phyloP scores from a whole-genome alignment of 2,113 vertebrate genomes.

The Tychaedon coryphoeus region DNA sequence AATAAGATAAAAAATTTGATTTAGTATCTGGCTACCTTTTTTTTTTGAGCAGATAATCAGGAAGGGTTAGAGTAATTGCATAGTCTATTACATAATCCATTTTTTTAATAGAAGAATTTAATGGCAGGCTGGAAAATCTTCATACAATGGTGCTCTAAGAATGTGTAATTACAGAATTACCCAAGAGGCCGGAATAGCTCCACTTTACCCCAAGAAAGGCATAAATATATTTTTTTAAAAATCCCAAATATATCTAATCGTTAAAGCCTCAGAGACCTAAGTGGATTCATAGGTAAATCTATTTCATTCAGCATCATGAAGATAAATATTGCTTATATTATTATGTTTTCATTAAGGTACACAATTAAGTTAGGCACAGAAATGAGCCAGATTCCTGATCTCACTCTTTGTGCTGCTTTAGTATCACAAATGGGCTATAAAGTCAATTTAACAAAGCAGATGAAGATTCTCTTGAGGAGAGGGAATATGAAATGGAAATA shows the following conservation, averaged over 20 bases:
- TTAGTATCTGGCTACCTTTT: not conserved
- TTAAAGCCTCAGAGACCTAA: not conserved
- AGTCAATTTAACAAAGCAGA: constrained; percentile 43
- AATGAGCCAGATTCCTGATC: constrained; percentile 1
- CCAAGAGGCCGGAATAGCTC: not conserved
- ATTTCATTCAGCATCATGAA: not conserved
- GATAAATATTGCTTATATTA: constrained; percentile 8
- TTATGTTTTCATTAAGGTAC: not conserved
- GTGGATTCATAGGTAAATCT: not conserved
- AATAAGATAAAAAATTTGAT: not conserved
- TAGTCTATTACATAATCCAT: not conserved
- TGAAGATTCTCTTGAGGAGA: constrained; percentile 31
- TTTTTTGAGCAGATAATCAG: not conserved
- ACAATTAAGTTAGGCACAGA: not conserved
- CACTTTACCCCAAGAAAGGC: not conserved
- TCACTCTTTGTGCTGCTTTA: constrained; percentile 2
- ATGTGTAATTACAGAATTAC: not conserved
- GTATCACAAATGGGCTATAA: constrained; percentile 31
- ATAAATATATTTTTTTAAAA: not conserved
- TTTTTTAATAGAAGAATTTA: constrained; percentile 24
- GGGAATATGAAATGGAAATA: constrained; percentile 45
- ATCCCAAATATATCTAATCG: not conserved
- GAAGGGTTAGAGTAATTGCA: not conserved
- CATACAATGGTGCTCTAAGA: not conserved
- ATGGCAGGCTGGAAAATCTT: constrained; percentile 6